Evolutionary conservation across 2,113 vertebrate genomes (phyloP).

Genomic region (Chlorocebus sabaeus): DNA sequence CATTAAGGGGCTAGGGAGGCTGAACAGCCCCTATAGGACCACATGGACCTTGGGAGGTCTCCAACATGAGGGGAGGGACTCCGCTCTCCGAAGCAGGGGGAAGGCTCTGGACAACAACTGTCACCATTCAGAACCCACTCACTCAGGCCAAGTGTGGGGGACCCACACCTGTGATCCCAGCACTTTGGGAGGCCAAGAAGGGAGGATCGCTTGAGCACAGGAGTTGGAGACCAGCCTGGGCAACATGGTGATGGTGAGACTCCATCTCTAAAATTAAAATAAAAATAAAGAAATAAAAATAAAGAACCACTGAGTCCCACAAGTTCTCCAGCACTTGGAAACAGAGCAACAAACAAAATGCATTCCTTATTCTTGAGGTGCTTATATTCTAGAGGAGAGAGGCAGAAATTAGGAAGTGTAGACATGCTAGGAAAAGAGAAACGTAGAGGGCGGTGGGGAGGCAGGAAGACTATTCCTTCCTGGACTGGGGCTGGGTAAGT

Average conservation of each 20-base stretch:
- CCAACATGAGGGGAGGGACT: background rate
- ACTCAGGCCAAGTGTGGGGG: background rate
- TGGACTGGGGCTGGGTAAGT: too few relatives aligned
- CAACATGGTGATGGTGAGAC: too few relatives aligned
- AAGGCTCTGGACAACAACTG: background rate
- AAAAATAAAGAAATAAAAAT: too few relatives aligned
- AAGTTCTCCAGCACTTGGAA: background rate
- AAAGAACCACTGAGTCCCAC: too few relatives aligned
- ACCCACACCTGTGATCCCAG: background rate
- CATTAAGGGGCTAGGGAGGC: background rate
- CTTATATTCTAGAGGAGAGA: background rate
- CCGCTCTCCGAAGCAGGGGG: background rate
- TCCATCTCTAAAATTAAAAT: too few relatives aligned
- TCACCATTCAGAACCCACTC: background rate
- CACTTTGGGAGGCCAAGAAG: background rate
- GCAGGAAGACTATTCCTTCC: background rate
- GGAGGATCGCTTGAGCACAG: background rate
- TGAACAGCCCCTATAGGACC: background rate
- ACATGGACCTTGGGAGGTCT: background rate
- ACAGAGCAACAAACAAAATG: background rate
- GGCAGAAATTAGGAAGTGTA: background rate
- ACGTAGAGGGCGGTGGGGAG: rapidly evolving
- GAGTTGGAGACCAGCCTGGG: background rate
- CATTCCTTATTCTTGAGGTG: background rate
- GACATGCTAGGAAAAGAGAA: background rate